Evolutionary conservation across 2,797 vertebrate genomes (phyloP).

Genomic region (Mus minutoides): DNA sequence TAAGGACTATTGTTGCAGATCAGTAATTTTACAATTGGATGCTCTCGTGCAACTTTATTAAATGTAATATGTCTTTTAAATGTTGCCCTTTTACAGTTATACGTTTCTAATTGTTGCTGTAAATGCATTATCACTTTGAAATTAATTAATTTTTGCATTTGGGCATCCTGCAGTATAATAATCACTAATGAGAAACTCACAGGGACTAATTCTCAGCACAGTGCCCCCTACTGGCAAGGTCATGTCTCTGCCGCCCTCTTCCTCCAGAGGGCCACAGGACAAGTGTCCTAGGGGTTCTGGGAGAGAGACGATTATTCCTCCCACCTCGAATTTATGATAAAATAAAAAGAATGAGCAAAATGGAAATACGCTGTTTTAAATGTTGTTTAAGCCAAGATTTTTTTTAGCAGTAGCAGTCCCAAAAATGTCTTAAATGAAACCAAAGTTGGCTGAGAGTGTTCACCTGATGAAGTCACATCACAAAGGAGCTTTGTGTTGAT

Average conservation of each 20-base stretch:
- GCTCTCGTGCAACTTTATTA: conserved; percentile 77
- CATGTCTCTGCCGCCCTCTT: not conserved
- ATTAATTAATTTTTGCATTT: conserved; percentile 82
- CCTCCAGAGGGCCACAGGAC: not conserved
- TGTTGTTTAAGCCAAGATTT: conserved; percentile 19
- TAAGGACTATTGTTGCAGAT: conserved; percentile 78
- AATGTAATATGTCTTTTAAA: conserved; percentile 80
- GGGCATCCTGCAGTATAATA: conserved; percentile 76
- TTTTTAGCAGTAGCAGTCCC: not conserved
- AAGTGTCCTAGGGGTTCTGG: not conserved
- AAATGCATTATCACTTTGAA: conserved; percentile 80
- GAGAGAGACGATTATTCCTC: not conserved
- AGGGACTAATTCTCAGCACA: conserved; percentile 60
- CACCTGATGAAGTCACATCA: not conserved
- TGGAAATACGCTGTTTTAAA: not conserved
- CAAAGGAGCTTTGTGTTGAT: not conserved
- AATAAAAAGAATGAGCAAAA: conserved; percentile 26
- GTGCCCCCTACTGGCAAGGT: conserved; percentile 67
- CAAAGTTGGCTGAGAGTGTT: not conserved
- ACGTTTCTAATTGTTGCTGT: conserved; percentile 82
- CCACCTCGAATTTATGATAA: not conserved
- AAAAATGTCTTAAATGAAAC: conserved; percentile 46
- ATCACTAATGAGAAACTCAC: conserved; percentile 82
- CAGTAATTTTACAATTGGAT: conserved; percentile 81
- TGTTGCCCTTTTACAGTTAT: conserved; percentile 77